These are phyloP conservation scores for Coracopsis vasa DNA, from an alignment of 2,113 vertebrate genomes.

Conservation along the genomic window DNA sequence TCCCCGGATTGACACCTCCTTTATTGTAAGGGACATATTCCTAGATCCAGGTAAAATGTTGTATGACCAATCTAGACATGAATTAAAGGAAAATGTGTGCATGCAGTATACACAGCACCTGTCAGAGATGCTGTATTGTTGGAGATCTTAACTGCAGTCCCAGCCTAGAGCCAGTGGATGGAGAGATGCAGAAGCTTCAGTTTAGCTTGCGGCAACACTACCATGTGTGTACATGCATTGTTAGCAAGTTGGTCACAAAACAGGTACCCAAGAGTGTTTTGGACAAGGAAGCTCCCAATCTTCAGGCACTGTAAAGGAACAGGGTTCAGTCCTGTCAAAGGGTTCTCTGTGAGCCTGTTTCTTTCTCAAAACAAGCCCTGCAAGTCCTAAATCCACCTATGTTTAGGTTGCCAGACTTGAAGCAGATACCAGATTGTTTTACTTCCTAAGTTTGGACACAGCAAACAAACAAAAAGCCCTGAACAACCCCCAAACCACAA, in stretches of 20 bases:
- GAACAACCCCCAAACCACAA: background rate
- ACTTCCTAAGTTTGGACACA: background rate
- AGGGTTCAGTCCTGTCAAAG: background rate
- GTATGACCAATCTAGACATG: background rate
- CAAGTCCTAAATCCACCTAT: background rate
- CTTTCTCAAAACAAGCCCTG: background rate
- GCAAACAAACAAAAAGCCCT: background rate
- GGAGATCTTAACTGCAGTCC: background rate
- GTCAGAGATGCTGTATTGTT: background rate
- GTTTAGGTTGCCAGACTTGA: background rate
- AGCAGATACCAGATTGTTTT: slow-evolving; percentile 3
- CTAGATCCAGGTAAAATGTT: background rate
- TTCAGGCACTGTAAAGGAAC: background rate
- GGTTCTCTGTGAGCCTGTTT: background rate
- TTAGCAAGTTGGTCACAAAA: background rate
- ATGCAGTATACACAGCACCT: background rate
- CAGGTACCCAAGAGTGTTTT: background rate
- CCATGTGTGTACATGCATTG: no score
- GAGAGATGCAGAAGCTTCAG: background rate
- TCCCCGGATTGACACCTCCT: background rate
- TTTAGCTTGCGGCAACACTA: background rate
- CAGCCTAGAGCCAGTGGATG: background rate
- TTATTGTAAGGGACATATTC: background rate
- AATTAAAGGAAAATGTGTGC: background rate
- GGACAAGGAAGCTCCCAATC: background rate